Evolutionary conservation across 2,797 vertebrate species (phyloP).

Genomic region (Coendou prehensilis): DNA sequence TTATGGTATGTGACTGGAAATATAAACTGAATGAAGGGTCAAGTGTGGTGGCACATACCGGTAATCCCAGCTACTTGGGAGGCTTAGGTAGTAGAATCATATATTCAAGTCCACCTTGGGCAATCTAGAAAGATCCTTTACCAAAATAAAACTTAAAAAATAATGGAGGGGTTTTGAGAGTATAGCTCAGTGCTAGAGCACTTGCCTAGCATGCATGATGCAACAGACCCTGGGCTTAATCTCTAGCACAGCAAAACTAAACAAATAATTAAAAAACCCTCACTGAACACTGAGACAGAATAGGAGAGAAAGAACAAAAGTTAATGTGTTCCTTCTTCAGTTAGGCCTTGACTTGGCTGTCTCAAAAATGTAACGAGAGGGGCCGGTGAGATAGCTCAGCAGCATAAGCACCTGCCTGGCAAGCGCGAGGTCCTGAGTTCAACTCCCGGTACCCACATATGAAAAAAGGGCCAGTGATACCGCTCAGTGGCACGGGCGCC

Average conservation of each 20-base stretch:
- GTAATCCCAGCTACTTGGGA: background rate
- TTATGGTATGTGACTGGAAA: background rate
- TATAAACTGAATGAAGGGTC: background rate
- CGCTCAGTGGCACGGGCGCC: too few species aligned
- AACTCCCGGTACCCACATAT: too few species aligned
- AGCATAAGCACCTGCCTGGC: too few species aligned
- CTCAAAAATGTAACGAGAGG: background rate
- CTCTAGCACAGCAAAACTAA: background rate
- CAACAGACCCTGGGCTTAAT: background rate
- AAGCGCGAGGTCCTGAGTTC: too few species aligned
- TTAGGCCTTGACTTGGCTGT: background rate
- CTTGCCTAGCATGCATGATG: background rate
- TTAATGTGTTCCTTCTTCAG: background rate
- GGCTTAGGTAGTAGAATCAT: background rate
- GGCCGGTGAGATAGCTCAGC: too few species aligned
- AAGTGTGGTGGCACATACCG: background rate
- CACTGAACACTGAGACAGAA: background rate
- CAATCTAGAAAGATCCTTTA: background rate
- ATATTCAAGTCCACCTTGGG: background rate
- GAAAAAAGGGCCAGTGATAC: too few species aligned
- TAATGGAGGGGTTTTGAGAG: background rate
- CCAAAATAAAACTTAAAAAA: background rate
- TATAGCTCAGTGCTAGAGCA: background rate
- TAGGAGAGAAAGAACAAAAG: rapidly evolving
- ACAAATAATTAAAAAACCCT: background rate